Percentiles rank a stretch among this genome's conserved stretches.
Conservation (phyloP, 1,140 invertebrate genomes). For the Triops cancriformis region DNA sequence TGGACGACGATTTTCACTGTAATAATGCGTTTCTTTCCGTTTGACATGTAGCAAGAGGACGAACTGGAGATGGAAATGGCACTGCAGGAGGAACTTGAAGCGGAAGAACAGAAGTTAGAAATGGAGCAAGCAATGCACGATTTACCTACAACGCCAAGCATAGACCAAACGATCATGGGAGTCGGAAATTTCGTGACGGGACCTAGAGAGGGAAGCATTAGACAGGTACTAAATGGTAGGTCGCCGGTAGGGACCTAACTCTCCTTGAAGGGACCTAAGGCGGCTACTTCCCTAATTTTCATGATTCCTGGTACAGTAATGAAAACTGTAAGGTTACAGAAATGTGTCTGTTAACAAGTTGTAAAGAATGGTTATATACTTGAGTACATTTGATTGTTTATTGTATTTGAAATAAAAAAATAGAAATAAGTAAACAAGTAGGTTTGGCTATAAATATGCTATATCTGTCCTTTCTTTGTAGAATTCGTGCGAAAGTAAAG, state of each 20-base stretch:
- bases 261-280: too few relatives aligned
- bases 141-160: background rate
- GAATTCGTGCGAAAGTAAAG: background rate
- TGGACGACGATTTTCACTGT: background rate
- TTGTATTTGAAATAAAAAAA: too few relatives aligned
- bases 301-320: too few relatives aligned
- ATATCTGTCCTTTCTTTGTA: background rate
- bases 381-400: too few relatives aligned
- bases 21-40: background rate
- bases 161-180: background rate
- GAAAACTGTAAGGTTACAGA: too few relatives aligned
- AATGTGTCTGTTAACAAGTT: too few relatives aligned
- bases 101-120: slow-evolving; percentile 46
- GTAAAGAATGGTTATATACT: too few relatives aligned
- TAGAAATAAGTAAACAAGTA: too few relatives aligned
- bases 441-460: too few relatives aligned
- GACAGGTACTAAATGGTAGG: background rate
- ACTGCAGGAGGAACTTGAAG: slow-evolving; percentile 65
- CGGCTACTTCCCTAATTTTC: too few relatives aligned
- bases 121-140: slow-evolving; percentile 13
- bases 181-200: background rate
- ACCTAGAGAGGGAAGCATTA: background rate
- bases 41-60: slow-evolving; percentile 66
- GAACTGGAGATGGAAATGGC: slow-evolving; percentile 85
- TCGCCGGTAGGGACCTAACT: too few relatives aligned